These are phyloP conservation scores for Nephotettix cincticeps DNA, from an alignment of 1,140 invertebrate genomes.

Conservation along the genomic window DNA sequence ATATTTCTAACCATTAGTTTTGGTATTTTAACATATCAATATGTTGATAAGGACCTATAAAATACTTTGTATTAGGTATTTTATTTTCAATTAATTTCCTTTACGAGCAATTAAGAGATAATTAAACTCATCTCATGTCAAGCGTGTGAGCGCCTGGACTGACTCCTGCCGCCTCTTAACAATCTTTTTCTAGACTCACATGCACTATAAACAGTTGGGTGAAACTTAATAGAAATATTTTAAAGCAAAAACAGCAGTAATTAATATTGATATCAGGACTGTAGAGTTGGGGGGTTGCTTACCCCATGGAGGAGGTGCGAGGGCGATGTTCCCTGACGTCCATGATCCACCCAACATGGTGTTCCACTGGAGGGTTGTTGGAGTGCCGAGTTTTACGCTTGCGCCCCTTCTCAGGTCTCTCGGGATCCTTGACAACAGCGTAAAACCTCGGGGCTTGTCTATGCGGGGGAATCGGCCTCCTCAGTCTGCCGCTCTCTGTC, in stretches of 20 bases:
- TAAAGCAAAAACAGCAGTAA: no score
- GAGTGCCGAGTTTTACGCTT: conserved; percentile 92
- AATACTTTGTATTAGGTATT: no score
- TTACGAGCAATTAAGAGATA: no score
- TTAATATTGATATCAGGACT: background rate
- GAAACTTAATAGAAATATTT: no score
- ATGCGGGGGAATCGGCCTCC: background rate
- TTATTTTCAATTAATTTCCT: no score
- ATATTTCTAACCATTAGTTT: no score
- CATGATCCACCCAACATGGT: conserved; percentile 97
- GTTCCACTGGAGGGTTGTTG: conserved; percentile 88
- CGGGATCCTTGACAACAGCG: conserved; percentile 85
- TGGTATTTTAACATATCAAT: no score
- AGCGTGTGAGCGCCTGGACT: no score
- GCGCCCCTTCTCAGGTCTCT: conserved; percentile 54
- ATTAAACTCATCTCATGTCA: no score
- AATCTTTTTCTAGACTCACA: background rate
- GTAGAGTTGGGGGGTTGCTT: conserved; percentile 34
- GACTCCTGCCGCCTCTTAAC: no score
- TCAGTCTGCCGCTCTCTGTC: background rate
- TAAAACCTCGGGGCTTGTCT: conserved; percentile 67
- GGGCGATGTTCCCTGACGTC: conserved; percentile 81
- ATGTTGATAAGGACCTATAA: no score
- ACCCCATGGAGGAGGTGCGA: conserved; percentile 72
- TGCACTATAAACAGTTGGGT: background rate